These are phyloP conservation scores for Loris lydekkerianus DNA, from an alignment of 2,797 vertebrate species.

Conservation along the genomic window DNA sequence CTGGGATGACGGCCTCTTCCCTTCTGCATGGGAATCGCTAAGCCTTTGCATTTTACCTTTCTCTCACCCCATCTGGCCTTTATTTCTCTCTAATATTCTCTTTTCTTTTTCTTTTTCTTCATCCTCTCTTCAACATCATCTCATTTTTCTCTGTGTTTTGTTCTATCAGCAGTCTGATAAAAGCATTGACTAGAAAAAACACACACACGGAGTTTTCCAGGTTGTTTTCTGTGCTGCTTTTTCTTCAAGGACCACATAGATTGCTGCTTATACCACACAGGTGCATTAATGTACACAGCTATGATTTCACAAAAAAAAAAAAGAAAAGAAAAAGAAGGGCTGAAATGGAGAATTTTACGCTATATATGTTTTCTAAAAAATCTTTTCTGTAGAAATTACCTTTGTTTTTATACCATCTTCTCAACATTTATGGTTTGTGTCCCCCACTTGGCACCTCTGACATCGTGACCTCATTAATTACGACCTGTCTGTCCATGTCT, in stretches of 20 bases:
- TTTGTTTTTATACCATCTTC: background rate
- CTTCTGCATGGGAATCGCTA: background rate
- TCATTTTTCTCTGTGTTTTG: background rate
- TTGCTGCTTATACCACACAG: background rate
- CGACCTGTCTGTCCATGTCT: background rate
- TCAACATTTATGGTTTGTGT: background rate
- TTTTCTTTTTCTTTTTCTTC: background rate
- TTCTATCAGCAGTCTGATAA: background rate
- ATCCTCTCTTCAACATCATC: background rate
- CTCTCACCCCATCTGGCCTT: background rate
- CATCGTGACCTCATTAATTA: background rate
- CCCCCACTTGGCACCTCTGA: background rate
- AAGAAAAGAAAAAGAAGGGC: too few relatives aligned
- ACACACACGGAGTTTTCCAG: background rate
- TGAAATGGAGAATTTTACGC: too few relatives aligned
- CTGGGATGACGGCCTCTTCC: background rate
- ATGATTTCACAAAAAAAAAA: too few relatives aligned
- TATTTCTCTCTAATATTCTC: background rate
- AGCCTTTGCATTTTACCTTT: background rate
- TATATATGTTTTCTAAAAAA: background rate
- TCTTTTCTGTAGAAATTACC: constrained; percentile 16
- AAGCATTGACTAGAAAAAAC: constrained; percentile 5
- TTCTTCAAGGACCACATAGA: background rate
- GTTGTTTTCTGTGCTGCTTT: background rate
- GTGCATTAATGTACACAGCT: too few relatives aligned